Evolutionary conservation across 2,113 vertebrate genomes (phyloP).

Genomic region (Tachysurus vachellii): DNA sequence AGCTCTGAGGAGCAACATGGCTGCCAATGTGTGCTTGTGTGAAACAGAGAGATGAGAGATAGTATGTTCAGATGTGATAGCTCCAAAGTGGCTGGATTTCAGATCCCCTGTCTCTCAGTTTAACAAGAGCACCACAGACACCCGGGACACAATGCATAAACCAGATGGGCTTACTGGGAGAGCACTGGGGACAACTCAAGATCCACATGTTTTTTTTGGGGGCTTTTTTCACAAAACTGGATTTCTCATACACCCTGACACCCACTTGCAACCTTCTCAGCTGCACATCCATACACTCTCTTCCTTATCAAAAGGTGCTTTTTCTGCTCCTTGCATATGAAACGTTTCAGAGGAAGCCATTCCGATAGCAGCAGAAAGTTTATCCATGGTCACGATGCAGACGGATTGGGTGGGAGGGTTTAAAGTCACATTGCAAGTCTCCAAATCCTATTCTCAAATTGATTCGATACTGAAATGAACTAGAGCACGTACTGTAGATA

Average conservation of each 20-base stretch:
- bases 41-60: not conserved
- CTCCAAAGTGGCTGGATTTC: constrained; percentile 63
- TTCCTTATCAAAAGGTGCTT: not conserved
- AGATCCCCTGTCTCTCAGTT: constrained; percentile 60
- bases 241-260: constrained; percentile 11
- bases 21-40: not conserved
- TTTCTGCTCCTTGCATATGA: not conserved
- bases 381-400: not conserved
- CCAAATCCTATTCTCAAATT: not conserved
- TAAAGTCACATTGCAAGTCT: constrained; percentile 21
- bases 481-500: not conserved
- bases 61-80: constrained; percentile 46
- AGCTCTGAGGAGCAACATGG: constrained; percentile 41
- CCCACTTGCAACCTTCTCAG: not conserved
- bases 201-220: not conserved
- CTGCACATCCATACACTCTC: constrained; percentile 3
- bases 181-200: constrained; percentile 1
- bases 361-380: constrained; percentile 7
- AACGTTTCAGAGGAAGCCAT: not conserved
- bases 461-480: not conserved
- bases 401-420: not conserved
- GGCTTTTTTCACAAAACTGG: not conserved
- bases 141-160: constrained; percentile 63
- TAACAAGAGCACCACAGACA: constrained; percentile 60
- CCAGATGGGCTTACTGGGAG: constrained; percentile 59